Percentiles rank a stretch among this genome's conserved stretches.
Evolutionary conservation across 1,140 invertebrate species (phyloP).

Genomic region (Asobara japonica): DNA sequence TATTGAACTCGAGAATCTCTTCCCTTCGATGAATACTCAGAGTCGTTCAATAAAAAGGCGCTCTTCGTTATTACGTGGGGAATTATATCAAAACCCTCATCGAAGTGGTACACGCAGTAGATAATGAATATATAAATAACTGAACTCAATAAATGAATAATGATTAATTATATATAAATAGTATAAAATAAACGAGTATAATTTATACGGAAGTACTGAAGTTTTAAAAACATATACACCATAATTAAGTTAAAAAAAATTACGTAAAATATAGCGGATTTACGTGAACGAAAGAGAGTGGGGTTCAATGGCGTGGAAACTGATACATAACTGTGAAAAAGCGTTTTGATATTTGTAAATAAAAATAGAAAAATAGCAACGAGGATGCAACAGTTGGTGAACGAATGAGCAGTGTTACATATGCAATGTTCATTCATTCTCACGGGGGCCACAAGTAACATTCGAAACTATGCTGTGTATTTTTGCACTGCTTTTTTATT

Average conservation of each 20-base stretch:
- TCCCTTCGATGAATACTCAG: not conserved
- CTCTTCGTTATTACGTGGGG: not conserved
- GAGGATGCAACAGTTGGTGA: not conserved
- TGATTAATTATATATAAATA: not conserved
- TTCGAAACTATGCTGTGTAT: conserved; percentile 21
- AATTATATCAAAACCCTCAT: not conserved
- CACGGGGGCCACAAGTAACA: not conserved
- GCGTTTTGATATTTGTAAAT: conserved; percentile 46
- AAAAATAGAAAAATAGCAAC: conserved; percentile 34
- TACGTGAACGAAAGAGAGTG: not conserved
- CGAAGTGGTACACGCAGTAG: not conserved
- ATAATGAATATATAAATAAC: conserved; percentile 1
- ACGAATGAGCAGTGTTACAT: not conserved
- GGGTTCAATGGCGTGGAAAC: not conserved
- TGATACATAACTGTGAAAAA: conserved; percentile 43
- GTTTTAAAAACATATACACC: not conserved
- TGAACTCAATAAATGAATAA: no score
- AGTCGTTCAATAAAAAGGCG: not conserved
- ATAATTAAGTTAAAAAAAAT: conserved; percentile 14
- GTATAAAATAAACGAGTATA: conserved; percentile 18
- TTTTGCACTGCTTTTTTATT: conserved; percentile 22
- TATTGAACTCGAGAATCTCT: not conserved
- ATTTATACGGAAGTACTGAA: conserved; percentile 15
- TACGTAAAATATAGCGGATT: not conserved
- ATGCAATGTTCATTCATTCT: not conserved